These are phyloP conservation scores for Petroica traversi DNA, from an alignment of 2,113 vertebrate species.

Conservation along the genomic window DNA sequence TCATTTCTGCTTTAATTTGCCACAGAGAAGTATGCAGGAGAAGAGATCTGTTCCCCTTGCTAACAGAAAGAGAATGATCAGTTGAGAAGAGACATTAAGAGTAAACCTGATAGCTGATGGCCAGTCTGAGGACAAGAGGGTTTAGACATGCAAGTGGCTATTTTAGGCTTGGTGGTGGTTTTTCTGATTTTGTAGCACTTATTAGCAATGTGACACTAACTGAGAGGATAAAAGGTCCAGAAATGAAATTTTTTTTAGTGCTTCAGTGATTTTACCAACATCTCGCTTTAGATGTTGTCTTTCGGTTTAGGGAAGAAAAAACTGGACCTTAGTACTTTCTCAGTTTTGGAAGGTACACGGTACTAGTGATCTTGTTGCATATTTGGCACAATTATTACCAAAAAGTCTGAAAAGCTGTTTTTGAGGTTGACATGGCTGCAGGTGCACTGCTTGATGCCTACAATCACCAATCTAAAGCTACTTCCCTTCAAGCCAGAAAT, in stretches of 20 bases:
- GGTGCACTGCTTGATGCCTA: accelerated
- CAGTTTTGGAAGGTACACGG: not conserved
- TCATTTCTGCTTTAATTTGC: not conserved
- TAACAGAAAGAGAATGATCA: not conserved
- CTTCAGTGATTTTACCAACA: not conserved
- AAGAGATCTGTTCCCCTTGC: not conserved
- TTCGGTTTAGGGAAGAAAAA: not conserved
- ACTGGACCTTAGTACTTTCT: not conserved
- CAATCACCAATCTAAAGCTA: not conserved
- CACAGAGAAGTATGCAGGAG: accelerated
- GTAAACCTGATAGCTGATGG: not conserved
- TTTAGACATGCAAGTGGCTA: not conserved
- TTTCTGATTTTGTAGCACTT: not conserved
- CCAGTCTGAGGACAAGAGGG: not conserved
- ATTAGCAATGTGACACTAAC: not conserved
- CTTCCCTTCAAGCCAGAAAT: not conserved
- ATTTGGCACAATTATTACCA: not conserved
- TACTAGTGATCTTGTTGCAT: not conserved
- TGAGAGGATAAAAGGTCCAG: not conserved
- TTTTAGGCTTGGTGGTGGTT: not conserved
- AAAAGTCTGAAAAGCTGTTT: not conserved
- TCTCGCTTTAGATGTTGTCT: not conserved
- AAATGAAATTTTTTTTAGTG: not conserved
- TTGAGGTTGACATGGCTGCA: not conserved
- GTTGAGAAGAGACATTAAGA: not conserved